Evolutionary conservation across 2,113 vertebrate genomes (phyloP).

Genomic region (Oreotrochilus melanogaster): DNA sequence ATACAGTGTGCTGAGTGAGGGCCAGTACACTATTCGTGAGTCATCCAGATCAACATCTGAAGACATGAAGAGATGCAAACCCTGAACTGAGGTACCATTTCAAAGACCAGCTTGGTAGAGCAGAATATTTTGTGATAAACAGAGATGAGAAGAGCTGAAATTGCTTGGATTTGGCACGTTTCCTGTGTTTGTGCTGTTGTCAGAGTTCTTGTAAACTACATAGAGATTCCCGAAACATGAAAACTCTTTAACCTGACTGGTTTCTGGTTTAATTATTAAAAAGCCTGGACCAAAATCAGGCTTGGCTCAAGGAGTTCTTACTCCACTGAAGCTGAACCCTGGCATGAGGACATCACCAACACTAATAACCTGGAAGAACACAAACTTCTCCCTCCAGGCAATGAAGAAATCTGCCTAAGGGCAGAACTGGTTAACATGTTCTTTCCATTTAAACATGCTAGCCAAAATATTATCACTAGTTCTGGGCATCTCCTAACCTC

Average conservation of each 20-base stretch:
- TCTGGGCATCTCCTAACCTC: background rate
- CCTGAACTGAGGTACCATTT: background rate
- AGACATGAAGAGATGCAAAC: background rate
- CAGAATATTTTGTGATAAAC: background rate
- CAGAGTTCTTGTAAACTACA: slow-evolving; percentile 30
- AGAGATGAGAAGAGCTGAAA: background rate
- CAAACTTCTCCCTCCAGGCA: background rate
- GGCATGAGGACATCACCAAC: background rate
- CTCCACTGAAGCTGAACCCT: background rate
- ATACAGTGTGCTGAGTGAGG: background rate
- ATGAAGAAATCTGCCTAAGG: background rate
- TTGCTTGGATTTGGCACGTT: background rate
- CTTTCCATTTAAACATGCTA: background rate
- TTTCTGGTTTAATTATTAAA: slow-evolving; percentile 57
- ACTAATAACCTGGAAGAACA: background rate
- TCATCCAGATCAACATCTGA: background rate
- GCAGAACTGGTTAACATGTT: background rate
- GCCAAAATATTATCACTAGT: background rate
- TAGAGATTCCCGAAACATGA: background rate
- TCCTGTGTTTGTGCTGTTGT: background rate
- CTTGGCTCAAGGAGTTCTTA: background rate
- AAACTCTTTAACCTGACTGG: slow-evolving; percentile 21
- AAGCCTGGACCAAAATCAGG: background rate
- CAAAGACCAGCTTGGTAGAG: background rate
- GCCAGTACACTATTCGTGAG: background rate